Base-by-base conservation (phyloP, 2,113 vertebrate species). In the Perca flavescens region DNA sequence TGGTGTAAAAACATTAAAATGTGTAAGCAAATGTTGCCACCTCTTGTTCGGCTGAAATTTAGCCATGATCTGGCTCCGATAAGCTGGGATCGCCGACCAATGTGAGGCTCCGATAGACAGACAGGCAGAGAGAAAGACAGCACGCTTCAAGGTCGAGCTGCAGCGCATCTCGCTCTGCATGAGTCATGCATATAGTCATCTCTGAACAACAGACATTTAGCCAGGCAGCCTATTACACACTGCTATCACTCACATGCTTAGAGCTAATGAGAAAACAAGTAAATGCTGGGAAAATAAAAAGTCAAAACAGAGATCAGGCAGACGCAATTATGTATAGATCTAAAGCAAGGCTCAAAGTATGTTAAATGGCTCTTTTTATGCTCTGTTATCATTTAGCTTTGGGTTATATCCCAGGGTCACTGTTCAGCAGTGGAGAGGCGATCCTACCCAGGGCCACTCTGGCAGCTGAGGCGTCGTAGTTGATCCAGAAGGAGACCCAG, bases 401-500 rank as follows among this genome's bases (percentile, higher is more conserved):
- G 64, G 67, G 70, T 84, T 80, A 83, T 91, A 86, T 87, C 88
- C 73, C 80, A 36, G 83, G 77, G 87, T 89, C 87, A 88, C 74
- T 83, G 76, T 69, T 85, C 52, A 76, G 88, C 68, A 52, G 87
- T 22, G 80, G 81, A 31, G 40, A 81, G 75, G 67, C 73, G 21
- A 53, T 88, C 96, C 89, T 97, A 99, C 98, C 98, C 97, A 99
- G 95, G 93, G 98, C 98, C 94, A 99, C 98, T 90, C 98, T 96
- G 90, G 98, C 98, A 89, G 98, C 98, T 16, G 98, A 99, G 86
- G 98, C 98, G 56, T 99, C 98, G 72, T 99, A 99, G 95, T 99
- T 99, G 95, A 99, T 99, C 98, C 98, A 99, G 95, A 99, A 99
- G 93, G 98, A 99, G 92, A 99, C 98, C 98, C 98, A 99, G 87